Conservation (phyloP, 1,140 invertebrate species). For the Apis laboriosa region DNA sequence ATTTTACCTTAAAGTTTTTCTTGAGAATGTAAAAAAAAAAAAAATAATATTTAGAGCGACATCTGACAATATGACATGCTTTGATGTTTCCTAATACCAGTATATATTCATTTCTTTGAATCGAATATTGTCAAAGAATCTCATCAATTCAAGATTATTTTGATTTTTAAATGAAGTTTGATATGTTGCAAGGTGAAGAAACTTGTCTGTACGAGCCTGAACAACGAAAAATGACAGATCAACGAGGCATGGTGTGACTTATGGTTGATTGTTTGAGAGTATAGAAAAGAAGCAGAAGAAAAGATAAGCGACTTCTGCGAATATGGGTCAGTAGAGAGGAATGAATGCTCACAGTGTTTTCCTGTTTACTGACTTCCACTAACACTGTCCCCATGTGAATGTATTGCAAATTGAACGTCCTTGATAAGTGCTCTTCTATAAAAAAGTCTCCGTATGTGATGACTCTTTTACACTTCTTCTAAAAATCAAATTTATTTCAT, state of each 20-base stretch:
- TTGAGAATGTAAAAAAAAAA: background rate
- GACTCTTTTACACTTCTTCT: background rate
- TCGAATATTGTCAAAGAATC: background rate
- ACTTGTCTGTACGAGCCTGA: background rate
- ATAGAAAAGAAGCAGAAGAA: conserved; percentile 30
- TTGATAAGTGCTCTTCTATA: conserved; percentile 9
- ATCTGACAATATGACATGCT: conserved; percentile 12
- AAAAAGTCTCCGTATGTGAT: background rate
- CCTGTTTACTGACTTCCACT: conserved; percentile 41
- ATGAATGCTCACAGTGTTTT: conserved; percentile 70
- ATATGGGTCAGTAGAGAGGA: conserved; percentile 67
- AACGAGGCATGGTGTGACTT: conserved; percentile 34
- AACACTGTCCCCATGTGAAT: background rate
- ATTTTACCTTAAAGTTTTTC: too few species aligned
- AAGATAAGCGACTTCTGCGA: conserved; percentile 64
- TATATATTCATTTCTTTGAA: conserved; percentile 36
- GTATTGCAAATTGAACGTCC: conserved; percentile 36
- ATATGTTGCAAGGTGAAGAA: background rate
- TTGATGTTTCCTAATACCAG: conserved; percentile 22
- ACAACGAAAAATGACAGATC: conserved; percentile 26
- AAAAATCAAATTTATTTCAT: background rate
- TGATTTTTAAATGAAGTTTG: too few species aligned
- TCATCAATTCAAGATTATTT: background rate
- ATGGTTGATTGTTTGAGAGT: conserved; percentile 35
- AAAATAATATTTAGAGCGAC: background rate